phyloP scores from a whole-genome alignment of 2,113 vertebrate genomes.

The Saguinus midas region DNA sequence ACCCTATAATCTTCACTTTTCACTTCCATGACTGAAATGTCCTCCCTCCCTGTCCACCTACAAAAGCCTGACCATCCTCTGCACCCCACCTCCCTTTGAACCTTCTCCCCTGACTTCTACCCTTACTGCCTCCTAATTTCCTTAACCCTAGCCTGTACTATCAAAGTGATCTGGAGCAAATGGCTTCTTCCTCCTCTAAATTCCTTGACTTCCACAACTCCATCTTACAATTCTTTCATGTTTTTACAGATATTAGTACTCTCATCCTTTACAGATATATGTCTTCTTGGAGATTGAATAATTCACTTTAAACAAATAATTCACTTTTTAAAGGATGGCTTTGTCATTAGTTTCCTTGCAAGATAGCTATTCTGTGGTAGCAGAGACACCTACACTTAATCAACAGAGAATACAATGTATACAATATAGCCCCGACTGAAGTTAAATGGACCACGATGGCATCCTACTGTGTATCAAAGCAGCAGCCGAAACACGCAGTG shows the following conservation, averaged over 20 bases:
- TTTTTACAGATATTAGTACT: background rate
- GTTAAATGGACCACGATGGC: background rate
- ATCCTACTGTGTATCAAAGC: background rate
- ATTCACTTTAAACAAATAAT: background rate
- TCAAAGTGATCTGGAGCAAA: background rate
- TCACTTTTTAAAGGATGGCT: background rate
- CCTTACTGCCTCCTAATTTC: background rate
- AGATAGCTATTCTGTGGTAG: background rate
- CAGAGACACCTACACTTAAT: background rate
- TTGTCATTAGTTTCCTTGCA: background rate
- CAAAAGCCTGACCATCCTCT: background rate
- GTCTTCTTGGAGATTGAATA: background rate
- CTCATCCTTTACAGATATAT: background rate
- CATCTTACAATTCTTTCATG: background rate
- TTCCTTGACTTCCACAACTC: background rate
- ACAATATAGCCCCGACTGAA: background rate
- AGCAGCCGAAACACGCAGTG: background rate
- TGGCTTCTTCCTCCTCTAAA: background rate
- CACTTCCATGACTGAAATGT: background rate
- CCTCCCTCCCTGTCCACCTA: background rate
- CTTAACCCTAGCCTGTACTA: background rate
- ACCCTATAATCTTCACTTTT: background rate
- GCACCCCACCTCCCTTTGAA: fast-evolving
- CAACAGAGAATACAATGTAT: too few species aligned
- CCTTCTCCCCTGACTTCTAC: background rate